phyloP scores from a whole-genome alignment of 2,797 vertebrate species.

The Aythya fuligula region DNA sequence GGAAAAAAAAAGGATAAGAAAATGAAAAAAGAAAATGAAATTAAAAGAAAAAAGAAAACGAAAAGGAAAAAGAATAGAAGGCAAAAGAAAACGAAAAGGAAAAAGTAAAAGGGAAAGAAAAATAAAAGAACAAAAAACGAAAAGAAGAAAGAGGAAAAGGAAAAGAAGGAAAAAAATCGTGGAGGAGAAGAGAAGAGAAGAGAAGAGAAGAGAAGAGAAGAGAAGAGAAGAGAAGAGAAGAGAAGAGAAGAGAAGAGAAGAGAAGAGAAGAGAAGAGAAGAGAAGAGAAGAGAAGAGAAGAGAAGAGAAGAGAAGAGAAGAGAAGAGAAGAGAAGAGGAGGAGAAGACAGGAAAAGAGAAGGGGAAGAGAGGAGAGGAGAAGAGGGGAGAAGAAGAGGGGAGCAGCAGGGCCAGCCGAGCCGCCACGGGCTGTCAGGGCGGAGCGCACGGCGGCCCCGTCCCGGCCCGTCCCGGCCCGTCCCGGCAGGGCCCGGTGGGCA shows the following conservation, averaged over 20 bases:
- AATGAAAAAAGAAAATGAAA: background rate
- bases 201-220: accelerated
- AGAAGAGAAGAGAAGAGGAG: accelerated
- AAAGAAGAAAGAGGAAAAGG: accelerated
- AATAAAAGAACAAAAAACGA: background rate
- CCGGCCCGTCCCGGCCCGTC: too few species aligned
- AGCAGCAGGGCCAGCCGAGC: too few species aligned
- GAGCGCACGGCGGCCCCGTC: too few species aligned
- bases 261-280: too few species aligned
- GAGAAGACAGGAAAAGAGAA: accelerated
- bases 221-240: accelerated
- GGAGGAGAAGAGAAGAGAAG: accelerated
- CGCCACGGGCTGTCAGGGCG: too few species aligned
- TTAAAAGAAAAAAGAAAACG: background rate
- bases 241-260: too few species aligned
- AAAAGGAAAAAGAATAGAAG: background rate
- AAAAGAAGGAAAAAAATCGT: too few species aligned
- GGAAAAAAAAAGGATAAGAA: background rate
- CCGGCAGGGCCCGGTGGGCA: conserved; percentile 72
- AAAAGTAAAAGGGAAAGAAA: background rate
- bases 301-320: accelerated
- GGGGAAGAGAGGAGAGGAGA: accelerated
- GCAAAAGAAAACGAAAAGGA: background rate
- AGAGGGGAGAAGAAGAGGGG: background rate
- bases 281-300: accelerated